Evolutionary conservation across 2,888 invertebrate species (phyloP).

Genomic region (Nipponacmea schrenckii): DNA sequence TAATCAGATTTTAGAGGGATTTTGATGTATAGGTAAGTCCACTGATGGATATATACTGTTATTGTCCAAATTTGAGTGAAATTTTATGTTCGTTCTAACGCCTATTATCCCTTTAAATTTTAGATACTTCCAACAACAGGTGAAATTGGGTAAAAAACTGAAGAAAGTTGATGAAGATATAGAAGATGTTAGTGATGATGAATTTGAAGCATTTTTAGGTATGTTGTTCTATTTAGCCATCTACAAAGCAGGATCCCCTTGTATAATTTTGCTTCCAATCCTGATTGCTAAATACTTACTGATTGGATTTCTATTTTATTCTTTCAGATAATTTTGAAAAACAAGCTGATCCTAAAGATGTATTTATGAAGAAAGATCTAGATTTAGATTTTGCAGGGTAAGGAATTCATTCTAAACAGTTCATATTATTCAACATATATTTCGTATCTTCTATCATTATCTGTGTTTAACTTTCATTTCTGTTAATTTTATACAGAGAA

Average conservation of each 20-base stretch:
- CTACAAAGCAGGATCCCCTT: no score
- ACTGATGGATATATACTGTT: no score
- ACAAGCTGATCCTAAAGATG: constrained; percentile 71
- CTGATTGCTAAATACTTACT: no score
- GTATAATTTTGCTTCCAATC: no score
- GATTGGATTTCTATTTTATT: not conserved
- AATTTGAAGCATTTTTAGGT: constrained; percentile 78
- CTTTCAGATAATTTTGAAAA: constrained; percentile 52
- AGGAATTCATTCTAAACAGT: constrained; percentile 2
- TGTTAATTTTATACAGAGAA: constrained; percentile 17
- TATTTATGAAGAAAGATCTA: constrained; percentile 79
- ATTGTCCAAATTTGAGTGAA: no score
- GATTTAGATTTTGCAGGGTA: constrained; percentile 55
- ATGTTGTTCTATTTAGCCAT: constrained; percentile 10
- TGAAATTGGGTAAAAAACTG: constrained; percentile 14
- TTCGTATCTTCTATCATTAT: constrained; percentile 11
- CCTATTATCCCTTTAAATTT: not conserved
- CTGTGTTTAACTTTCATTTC: no score
- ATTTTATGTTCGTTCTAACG: no score
- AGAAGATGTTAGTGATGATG: constrained; percentile 82
- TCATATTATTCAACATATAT: not conserved
- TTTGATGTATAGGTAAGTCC: no score
- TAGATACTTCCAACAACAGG: constrained; percentile 60
- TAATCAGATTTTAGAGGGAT: no score
- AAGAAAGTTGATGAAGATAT: constrained; percentile 74